Evolutionary conservation across 2,113 vertebrate genomes (phyloP).

Genomic region (Hemiprocne comata): DNA sequence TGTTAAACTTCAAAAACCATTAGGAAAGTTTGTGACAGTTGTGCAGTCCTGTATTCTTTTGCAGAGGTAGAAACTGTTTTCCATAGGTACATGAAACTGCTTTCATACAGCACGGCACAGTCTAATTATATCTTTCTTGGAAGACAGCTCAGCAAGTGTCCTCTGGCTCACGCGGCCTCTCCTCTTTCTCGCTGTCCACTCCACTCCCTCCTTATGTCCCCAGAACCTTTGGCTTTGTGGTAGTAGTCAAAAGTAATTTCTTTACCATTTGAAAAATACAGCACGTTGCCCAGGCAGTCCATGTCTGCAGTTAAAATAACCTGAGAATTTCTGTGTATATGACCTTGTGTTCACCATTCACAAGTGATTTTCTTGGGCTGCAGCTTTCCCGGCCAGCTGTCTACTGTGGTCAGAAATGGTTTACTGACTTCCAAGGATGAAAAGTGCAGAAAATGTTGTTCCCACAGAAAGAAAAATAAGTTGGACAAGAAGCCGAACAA

Average conservation of each 20-base stretch:
- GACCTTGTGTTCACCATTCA: not conserved
- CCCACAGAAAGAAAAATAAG: not conserved
- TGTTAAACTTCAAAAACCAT: not conserved
- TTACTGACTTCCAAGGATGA: not conserved
- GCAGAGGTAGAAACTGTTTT: not conserved
- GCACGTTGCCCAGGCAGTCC: not conserved
- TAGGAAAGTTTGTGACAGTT: not conserved
- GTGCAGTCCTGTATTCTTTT: not conserved
- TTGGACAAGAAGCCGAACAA: not conserved
- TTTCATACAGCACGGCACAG: not conserved
- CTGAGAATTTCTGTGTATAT: not conserved
- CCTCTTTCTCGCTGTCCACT: not conserved
- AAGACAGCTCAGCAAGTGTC: not conserved
- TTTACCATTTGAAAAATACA: too few relatives aligned
- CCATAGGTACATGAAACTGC: not conserved
- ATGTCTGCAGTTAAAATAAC: not conserved
- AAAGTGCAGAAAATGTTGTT: not conserved
- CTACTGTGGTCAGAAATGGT: not conserved
- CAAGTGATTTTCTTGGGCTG: not conserved
- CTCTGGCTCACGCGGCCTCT: not conserved
- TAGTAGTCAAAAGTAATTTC: not conserved
- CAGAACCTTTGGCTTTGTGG: not conserved
- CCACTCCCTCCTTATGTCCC: not conserved
- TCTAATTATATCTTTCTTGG: conserved; percentile 58
- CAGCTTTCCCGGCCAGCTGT: not conserved